Evolutionary conservation across 2,888 invertebrate species (phyloP), one percentile per base, ranked within the genome.

Genomic region (Automeris io): DNA sequence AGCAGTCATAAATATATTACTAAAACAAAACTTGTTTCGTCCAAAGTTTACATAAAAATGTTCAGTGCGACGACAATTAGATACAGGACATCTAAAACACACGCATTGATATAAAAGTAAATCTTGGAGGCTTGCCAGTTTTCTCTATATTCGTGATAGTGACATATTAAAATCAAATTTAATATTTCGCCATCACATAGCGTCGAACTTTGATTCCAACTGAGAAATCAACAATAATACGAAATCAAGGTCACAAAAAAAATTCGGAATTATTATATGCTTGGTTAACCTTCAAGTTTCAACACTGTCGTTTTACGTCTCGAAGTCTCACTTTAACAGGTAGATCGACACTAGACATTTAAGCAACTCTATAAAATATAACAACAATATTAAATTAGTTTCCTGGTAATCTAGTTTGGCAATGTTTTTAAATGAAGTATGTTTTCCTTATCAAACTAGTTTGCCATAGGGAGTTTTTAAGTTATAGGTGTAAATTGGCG

Each of bases 261-360:
- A 74, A 73, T 70, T 66, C 70, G 58, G 59, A 59, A 77, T 80
- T 77, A 73, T 58, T 75, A 78, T 79, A 70, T 50, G 52, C 56
- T 67, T 70, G 70, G 67, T 53, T 49, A 43, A 45, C 37, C 42
- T 24, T 5, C 18, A 18, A 29, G 16, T 16, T 29, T 29, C 16
- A 16, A 29, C 13, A n/a, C 16, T 2, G 1, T 29, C n/a, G 29
- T 16, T n/a, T 29, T n/a, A 29, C 13, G 16, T n/a, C 7, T 8
- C 16, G 16, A 13, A n/a, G 29, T 8, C 7, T 29, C 8, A 29
- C n/a, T 29, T 16, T 16, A 16, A 9, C 16, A 16, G 29, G 29
- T 29, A 2, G 29, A 16, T n/a, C 29, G 16, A 29, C 8, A 16
- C 7, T 26, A 7, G 26, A 13, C 26, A 26, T 0, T 7, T 5